A percentile compares a stretch with the other conserved stretches of the same genome.
These are phyloP conservation scores for Hypotaenidia philippensis DNA, from an alignment of 2,797 vertebrate genomes.

Conservation along the genomic window DNA sequence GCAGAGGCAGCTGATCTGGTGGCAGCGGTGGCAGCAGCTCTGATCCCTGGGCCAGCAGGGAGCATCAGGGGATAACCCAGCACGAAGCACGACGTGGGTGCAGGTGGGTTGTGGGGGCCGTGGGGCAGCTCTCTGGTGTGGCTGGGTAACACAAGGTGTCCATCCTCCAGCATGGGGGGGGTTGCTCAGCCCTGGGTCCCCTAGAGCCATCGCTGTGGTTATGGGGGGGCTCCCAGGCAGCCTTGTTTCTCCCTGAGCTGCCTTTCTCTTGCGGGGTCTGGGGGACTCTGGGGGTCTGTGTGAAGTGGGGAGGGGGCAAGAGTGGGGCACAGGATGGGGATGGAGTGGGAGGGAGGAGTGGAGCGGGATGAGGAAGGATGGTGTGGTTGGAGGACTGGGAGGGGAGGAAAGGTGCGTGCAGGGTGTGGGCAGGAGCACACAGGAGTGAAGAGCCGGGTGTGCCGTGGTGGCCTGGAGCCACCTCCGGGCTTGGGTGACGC, in stretches of 20 bases:
- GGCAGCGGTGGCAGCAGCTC: background rate
- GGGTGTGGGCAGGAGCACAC: background rate
- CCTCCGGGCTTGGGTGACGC: background rate
- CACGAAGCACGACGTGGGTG: fast-evolving
- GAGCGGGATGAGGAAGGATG: no score
- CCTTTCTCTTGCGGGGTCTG: background rate
- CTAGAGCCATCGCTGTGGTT: background rate
- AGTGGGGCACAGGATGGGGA: no score
- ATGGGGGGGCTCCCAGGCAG: no score
- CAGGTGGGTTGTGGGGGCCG: background rate
- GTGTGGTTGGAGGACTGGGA: background rate
- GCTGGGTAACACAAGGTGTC: fast-evolving
- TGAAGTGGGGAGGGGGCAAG: background rate
- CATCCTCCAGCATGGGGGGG: fast-evolving
- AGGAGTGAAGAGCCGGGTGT: background rate
- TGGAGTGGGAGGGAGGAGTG: no score
- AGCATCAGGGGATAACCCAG: background rate
- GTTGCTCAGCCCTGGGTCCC: background rate
- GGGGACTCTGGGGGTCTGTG: background rate
- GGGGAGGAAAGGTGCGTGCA: background rate
- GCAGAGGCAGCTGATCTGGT: background rate
- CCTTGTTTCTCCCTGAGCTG: fast-evolving
- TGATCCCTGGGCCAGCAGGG: background rate
- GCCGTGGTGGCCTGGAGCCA: background rate
- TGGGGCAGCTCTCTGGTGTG: background rate